Evolutionary conservation across 1,140 invertebrate genomes (phyloP).

Genomic region (Latrodectus geometricus): DNA sequence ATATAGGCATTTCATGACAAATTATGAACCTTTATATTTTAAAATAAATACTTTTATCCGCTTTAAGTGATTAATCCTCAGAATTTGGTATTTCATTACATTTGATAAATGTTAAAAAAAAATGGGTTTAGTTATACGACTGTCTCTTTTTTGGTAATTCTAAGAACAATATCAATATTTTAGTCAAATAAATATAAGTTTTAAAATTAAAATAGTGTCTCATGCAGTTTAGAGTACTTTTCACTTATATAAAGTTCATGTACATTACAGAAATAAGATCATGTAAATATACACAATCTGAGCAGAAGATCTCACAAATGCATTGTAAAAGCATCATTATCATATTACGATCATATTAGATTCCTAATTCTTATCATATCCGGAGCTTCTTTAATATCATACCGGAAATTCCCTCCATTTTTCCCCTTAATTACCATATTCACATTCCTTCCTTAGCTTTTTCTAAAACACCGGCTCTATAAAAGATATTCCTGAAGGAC

Average conservation of each 20-base stretch:
- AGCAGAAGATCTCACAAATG: background rate
- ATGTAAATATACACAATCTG: background rate
- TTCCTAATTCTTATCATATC: background rate
- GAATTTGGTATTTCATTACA: no score
- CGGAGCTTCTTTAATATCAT: background rate
- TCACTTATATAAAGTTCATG: background rate
- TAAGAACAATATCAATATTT: background rate
- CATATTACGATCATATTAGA: background rate
- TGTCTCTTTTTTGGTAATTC: no score
- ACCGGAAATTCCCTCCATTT: background rate
- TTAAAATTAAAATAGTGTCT: background rate
- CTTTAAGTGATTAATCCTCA: no score
- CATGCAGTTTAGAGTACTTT: background rate
- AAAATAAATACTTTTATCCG: no score
- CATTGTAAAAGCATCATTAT: background rate
- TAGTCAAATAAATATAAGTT: background rate
- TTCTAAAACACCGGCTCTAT: background rate
- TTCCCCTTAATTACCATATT: background rate
- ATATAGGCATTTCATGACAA: no score
- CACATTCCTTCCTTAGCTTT: background rate
- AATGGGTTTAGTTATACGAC: no score
- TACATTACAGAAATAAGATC: background rate
- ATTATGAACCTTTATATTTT: no score
- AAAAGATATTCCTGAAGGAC: background rate
- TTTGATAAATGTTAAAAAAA: no score